Percentiles rank a stretch among this genome's conserved stretches.
These are phyloP conservation scores for Crocallis elinguaria DNA, from an alignment of 2,888 invertebrate species.

Conservation along the genomic window DNA sequence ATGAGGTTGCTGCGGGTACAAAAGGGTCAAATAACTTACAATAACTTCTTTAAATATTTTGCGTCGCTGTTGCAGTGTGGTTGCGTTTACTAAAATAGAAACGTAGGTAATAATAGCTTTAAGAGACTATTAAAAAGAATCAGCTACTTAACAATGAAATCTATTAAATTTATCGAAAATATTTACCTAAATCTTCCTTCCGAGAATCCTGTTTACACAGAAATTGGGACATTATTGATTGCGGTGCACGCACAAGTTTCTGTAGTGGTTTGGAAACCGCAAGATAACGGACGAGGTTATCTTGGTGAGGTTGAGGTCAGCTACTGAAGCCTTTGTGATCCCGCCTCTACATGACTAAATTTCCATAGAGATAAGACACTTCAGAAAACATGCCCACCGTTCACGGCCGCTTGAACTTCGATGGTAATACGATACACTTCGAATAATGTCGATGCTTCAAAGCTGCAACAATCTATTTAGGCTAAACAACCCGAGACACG, in stretches of 20 bases:
- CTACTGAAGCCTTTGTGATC: slow-evolving; percentile 40
- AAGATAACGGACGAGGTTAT: slow-evolving; percentile 45
- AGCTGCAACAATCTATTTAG: slow-evolving; percentile 79
- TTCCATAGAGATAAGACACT: slow-evolving; percentile 35
- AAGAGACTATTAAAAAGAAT: too few relatives aligned
- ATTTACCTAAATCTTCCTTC: background rate
- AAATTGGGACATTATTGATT: slow-evolving; percentile 29
- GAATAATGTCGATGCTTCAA: slow-evolving; percentile 68
- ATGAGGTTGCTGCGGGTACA: too few relatives aligned
- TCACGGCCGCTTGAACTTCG: slow-evolving; percentile 45
- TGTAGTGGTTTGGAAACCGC: slow-evolving; percentile 41
- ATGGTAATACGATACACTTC: slow-evolving; percentile 72
- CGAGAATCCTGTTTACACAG: slow-evolving; percentile 22
- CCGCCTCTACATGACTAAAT: slow-evolving; percentile 36
- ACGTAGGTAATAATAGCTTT: too few relatives aligned
- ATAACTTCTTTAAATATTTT: too few relatives aligned
- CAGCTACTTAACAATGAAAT: background rate
- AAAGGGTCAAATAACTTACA: too few relatives aligned
- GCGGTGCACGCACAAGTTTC: slow-evolving; percentile 20
- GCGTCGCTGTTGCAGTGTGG: too few relatives aligned
- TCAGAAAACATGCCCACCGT: slow-evolving; percentile 27
- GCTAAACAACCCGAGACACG: slow-evolving; percentile 82
- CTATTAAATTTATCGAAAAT: background rate
- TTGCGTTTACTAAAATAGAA: too few relatives aligned
- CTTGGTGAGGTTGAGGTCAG: slow-evolving; percentile 41